Conservation (phyloP, 2,888 invertebrate genomes). For the Hartigia nigra region DNA sequence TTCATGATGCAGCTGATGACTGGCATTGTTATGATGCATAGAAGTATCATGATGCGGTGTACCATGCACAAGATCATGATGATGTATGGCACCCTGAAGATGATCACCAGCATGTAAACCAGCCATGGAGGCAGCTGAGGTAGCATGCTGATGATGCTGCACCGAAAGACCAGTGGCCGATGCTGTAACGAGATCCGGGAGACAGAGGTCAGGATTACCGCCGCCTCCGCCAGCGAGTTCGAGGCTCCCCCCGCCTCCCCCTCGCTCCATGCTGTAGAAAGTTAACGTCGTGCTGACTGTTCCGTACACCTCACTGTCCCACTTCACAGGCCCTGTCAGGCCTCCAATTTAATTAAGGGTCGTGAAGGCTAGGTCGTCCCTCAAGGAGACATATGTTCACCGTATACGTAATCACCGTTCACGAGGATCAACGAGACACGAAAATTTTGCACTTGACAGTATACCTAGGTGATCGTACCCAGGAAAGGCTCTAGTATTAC, state of each 20-base stretch:
- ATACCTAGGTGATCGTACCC: neutral
- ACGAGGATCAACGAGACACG: neutral
- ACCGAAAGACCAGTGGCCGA: slow-evolving; percentile 69
- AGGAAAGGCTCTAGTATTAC: neutral
- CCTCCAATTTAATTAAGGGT: neutral
- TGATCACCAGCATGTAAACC: slow-evolving; percentile 67
- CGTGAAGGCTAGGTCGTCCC: neutral
- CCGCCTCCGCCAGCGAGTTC: slow-evolving; percentile 56
- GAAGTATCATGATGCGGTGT: slow-evolving; percentile 67
- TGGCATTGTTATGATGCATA: slow-evolving; percentile 73
- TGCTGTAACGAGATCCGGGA: slow-evolving; percentile 78
- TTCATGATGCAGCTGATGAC: slow-evolving; percentile 77
- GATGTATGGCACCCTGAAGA: slow-evolving; percentile 59
- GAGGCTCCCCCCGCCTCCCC: slow-evolving; percentile 64
- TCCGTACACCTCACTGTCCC: slow-evolving; percentile 62
- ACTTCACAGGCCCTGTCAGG: slow-evolving; percentile 20
- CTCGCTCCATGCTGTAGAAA: slow-evolving; percentile 65
- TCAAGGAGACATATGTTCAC: neutral
- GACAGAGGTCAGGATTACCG: slow-evolving; percentile 75
- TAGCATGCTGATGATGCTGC: slow-evolving; percentile 67
- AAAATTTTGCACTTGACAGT: neutral
- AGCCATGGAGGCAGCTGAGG: slow-evolving; percentile 70
- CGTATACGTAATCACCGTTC: neutral
- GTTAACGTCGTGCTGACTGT: slow-evolving; percentile 68
- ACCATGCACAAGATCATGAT: slow-evolving; percentile 50